These are phyloP conservation scores for Acrobasis repandana DNA, from an alignment of 2,888 invertebrate species.

Conservation along the genomic window DNA sequence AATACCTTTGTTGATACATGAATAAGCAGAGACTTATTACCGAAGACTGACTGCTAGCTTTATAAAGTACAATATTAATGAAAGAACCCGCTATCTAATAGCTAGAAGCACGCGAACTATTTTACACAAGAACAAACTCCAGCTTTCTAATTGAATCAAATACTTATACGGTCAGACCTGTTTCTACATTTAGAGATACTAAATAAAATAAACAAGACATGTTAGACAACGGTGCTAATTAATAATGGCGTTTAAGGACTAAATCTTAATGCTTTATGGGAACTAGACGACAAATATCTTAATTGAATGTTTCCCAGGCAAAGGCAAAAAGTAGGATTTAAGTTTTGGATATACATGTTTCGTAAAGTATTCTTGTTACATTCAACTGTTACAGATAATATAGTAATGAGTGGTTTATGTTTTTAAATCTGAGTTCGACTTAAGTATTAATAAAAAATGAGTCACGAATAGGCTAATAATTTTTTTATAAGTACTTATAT, in stretches of 20 bases:
- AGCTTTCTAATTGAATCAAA: constrained; percentile 58
- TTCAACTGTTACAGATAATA: neutral
- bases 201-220: constrained; percentile 44
- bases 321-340: constrained; percentile 16
- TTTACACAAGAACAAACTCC: constrained; percentile 41
- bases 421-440: too few relatives aligned
- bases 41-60: neutral
- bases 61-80: constrained; percentile 19
- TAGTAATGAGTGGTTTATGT: too few relatives aligned
- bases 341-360: constrained; percentile 12
- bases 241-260: constrained; percentile 45
- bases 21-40: too few relatives aligned
- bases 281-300: constrained; percentile 44
- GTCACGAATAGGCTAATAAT: too few relatives aligned
- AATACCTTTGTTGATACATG: too few relatives aligned
- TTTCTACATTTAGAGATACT: constrained; percentile 41
- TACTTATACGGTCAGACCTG: constrained; percentile 48
- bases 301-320: constrained; percentile 58
- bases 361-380: neutral
- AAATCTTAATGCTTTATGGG: constrained; percentile 31
- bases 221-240: constrained; percentile 57
- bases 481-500: too few relatives aligned
- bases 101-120: constrained; percentile 37
- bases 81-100: constrained; percentile 37
- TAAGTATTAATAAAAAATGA: too few relatives aligned